Conservation (phyloP, 2,888 invertebrate genomes). For the Polyploca ridens region DNA sequence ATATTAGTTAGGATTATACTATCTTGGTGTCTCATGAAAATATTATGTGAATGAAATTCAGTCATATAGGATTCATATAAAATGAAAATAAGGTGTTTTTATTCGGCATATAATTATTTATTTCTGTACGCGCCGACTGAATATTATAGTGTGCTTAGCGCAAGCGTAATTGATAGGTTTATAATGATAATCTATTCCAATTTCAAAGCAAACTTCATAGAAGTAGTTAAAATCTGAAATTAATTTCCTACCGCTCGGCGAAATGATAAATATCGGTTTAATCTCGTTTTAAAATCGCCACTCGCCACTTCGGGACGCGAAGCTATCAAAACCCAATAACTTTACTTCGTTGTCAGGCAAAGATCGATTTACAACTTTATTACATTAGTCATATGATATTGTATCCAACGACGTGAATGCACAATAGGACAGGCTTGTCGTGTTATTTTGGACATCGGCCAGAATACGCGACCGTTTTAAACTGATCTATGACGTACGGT, state of each 20-base stretch:
- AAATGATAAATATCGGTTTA: constrained; percentile 26
- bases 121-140: neutral
- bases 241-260: constrained; percentile 16
- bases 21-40: too few relatives aligned
- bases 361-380: constrained; percentile 52
- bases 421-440: constrained; percentile 41
- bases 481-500: constrained; percentile 29
- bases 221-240: neutral
- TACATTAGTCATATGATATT: constrained; percentile 35
- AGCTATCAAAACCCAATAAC: constrained; percentile 58
- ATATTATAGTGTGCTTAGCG: neutral
- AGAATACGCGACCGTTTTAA: constrained; percentile 39
- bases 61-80: too few relatives aligned
- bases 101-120: neutral
- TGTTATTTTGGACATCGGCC: constrained; percentile 48
- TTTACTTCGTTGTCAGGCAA: constrained; percentile 29
- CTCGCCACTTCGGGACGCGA: constrained; percentile 27
- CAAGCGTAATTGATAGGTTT: neutral
- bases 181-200: constrained; percentile 4
- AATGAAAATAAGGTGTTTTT: neutral
- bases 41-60: too few relatives aligned
- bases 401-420: constrained; percentile 35
- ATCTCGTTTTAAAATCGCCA: constrained; percentile 40
- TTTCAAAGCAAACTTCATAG: constrained; percentile 1
- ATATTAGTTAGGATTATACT: too few relatives aligned